phyloP scores from a whole-genome alignment of 1,140 invertebrate species.

The Sipha flava region DNA sequence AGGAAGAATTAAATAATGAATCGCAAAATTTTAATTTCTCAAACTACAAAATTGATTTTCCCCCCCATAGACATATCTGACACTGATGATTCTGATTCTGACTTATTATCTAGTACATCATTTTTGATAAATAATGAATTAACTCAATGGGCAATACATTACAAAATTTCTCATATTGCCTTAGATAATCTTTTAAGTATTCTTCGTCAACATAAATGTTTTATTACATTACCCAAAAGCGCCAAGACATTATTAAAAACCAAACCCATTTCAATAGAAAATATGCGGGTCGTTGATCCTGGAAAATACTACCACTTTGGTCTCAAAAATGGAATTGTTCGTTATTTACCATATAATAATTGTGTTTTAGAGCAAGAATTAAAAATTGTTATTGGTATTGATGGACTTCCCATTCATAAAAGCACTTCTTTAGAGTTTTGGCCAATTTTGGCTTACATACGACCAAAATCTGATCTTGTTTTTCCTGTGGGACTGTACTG shows the following conservation, averaged over 20 bases:
- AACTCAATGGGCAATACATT: background rate
- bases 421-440: background rate
- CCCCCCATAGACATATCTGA: background rate
- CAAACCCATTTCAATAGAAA: background rate
- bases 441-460: background rate
- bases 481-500: slow-evolving; percentile 37
- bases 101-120: no score
- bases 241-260: background rate
- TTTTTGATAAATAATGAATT: background rate
- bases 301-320: slow-evolving; percentile 34
- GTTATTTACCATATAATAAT: background rate
- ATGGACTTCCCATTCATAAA: background rate
- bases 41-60: background rate
- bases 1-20: background rate
- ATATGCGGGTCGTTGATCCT: background rate
- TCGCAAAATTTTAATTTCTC: background rate
- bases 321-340: slow-evolving; percentile 5
- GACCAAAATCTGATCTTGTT: background rate
- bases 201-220: background rate
- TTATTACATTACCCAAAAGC: background rate
- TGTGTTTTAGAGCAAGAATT: background rate
- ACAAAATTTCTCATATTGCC: background rate
- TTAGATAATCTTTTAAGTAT: background rate
- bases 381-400: background rate
- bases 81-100: background rate